phyloP scores from a whole-genome alignment of 2,888 invertebrate genomes.

The Pachliopta kotzebuea region DNA sequence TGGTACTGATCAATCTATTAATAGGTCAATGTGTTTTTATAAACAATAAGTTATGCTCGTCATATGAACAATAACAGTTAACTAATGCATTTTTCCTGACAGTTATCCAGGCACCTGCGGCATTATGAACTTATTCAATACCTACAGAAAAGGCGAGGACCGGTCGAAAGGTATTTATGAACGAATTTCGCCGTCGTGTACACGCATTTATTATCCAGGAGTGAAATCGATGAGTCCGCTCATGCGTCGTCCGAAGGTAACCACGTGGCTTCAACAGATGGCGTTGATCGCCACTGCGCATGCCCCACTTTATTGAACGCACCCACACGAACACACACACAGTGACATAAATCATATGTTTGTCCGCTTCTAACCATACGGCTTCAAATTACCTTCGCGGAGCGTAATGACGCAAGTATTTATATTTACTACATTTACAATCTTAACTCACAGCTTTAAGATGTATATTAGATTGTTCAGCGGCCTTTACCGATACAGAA shows the following conservation, averaged over 20 bases:
- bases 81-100: not conserved
- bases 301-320: constrained; percentile 71
- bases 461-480: constrained; percentile 37
- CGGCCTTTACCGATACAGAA: constrained; percentile 43
- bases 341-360: constrained; percentile 72
- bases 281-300: constrained; percentile 64
- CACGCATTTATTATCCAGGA: constrained; percentile 64
- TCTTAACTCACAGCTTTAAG: constrained; percentile 33
- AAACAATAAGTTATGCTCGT: no score
- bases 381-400: constrained; percentile 67
- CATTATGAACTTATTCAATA: constrained; percentile 20
- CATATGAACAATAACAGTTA: not conserved
- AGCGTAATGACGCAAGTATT: constrained; percentile 66
- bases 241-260: constrained; percentile 46
- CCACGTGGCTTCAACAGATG: constrained; percentile 77
- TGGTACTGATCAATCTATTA: no score
- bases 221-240: constrained; percentile 69
- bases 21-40: no score
- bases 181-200: constrained; percentile 50
- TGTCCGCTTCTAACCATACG: constrained; percentile 66
- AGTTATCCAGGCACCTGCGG: constrained; percentile 26
- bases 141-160: constrained; percentile 29
- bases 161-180: constrained; percentile 33
- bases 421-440: constrained; percentile 36
- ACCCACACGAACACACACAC: constrained; percentile 46